Percentiles rank a stretch among this genome's conserved stretches.
Conservation (phyloP, 92 coral and sea anemone species). For the Epizoanthus rinbou region DNA sequence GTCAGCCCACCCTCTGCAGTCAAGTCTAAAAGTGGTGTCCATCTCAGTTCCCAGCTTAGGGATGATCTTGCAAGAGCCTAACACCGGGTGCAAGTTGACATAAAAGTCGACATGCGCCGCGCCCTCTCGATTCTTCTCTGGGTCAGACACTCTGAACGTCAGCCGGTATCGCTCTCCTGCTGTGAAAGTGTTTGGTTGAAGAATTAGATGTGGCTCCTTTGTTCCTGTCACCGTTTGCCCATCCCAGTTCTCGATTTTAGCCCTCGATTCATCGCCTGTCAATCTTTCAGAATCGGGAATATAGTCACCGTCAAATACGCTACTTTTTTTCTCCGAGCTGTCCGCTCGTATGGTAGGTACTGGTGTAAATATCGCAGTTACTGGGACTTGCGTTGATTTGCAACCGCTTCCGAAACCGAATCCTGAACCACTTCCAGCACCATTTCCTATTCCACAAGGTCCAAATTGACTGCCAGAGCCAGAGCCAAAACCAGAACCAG, state of each 20-base stretch:
- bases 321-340: neutral
- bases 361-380: too few species aligned
- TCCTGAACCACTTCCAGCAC: neutral
- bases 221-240: neutral
- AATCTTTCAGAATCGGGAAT: neutral
- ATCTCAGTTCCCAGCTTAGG: slow-evolving; percentile 60
- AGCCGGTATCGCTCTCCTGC: slow-evolving; percentile 28
- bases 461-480: neutral
- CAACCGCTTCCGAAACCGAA: slow-evolving; percentile 18
- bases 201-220: neutral
- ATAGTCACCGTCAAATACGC: slow-evolving; percentile 9
- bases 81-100: slow-evolving; percentile 47
- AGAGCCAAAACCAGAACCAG: neutral
- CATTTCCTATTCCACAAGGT: neutral
- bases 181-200: slow-evolving; percentile 3
- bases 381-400: neutral
- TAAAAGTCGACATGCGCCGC: slow-evolving; percentile 55
- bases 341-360: neutral
- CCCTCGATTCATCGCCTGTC: neutral
- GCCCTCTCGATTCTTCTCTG: slow-evolving; percentile 34
- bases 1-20: slow-evolving; percentile 48
- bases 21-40: slow-evolving; percentile 58
- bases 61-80: slow-evolving; percentile 47
- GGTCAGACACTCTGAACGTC: slow-evolving; percentile 34
- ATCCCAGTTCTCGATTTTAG: neutral